Conservation (phyloP, 1,140 invertebrate genomes). For the Nasonia giraulti region DNA sequence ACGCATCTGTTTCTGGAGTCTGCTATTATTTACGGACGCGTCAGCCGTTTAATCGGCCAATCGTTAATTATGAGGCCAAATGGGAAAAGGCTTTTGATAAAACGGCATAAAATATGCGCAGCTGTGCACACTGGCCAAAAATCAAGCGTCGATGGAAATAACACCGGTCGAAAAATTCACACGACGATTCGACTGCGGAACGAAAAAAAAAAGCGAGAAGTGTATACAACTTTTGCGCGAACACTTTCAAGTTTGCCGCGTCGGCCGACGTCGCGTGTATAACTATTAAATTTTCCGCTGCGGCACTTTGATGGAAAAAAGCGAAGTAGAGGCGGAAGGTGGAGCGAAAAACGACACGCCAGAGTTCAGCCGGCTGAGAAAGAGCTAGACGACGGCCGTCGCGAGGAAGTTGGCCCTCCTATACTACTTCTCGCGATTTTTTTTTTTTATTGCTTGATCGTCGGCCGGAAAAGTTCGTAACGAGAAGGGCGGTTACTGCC, state of each 20-base stretch:
- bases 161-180: background rate
- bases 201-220: no score
- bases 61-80: background rate
- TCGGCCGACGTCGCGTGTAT: no score
- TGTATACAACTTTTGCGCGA: no score
- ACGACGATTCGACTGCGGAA: no score
- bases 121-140: background rate
- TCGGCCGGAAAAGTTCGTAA: constrained; percentile 5
- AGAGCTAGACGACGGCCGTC: background rate
- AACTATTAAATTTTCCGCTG: constrained; percentile 32
- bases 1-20: background rate
- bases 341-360: background rate
- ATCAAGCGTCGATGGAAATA: background rate
- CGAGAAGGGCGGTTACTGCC: background rate
- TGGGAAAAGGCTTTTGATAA: background rate
- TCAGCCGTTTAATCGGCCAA: background rate
- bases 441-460: no score
- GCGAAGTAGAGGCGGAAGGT: no score
- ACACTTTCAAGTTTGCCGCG: background rate
- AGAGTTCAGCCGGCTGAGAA: background rate
- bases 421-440: background rate
- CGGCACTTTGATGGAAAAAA: background rate
- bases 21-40: background rate
- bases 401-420: background rate
- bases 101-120: background rate